Evolutionary conservation across 2,888 invertebrate species (phyloP), one percentile per base, ranked within the genome.

Genomic region (Andrena marginata): DNA sequence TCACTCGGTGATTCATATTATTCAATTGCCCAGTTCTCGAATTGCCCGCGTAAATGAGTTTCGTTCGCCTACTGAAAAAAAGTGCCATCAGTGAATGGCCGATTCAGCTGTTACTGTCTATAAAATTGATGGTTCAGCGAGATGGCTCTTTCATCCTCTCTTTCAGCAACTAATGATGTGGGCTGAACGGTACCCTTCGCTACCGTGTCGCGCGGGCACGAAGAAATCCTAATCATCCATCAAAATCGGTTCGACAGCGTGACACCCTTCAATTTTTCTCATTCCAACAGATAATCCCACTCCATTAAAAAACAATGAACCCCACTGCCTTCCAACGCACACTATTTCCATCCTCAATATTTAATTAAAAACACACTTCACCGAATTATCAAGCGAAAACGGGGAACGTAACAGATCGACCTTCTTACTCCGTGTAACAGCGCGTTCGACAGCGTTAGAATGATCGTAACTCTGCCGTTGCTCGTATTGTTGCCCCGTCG

Each of bases 171-270:
- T 84, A 84, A 84, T 79, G 84, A 84, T 80, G 80, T 80, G 75
- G 80, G 84, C 60, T 62, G 76, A 80, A 74, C 80, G 68, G 48
- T 68, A 8, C 63, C 49, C 23, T 62, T 23, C 51, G 48, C 59
- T 62, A 26, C 63, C 59, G 54, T 63, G 6, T 56, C 48, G 29
- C 42, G 54, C 33, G 33, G 31, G 56, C 62, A 68, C 78, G 59
- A 16, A 33, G 48, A 63, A 54, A 49, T 71, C 54, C 73, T 78
- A 67, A 77, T 73, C 77, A 85, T 89, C 87, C 62, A 86, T 89
- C 89, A 89, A 84, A 83, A 85, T 89, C 77, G 70, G n/a, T 72
- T 78, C 79, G 78, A 82, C 84, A 65, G 29, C 65, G 49, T 29
- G 49, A 82, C 80, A 80, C 76, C 62, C 69, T 51, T 69, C 82